phyloP scores from a whole-genome alignment of 2,888 invertebrate genomes.

The Dasypolia templi region DNA sequence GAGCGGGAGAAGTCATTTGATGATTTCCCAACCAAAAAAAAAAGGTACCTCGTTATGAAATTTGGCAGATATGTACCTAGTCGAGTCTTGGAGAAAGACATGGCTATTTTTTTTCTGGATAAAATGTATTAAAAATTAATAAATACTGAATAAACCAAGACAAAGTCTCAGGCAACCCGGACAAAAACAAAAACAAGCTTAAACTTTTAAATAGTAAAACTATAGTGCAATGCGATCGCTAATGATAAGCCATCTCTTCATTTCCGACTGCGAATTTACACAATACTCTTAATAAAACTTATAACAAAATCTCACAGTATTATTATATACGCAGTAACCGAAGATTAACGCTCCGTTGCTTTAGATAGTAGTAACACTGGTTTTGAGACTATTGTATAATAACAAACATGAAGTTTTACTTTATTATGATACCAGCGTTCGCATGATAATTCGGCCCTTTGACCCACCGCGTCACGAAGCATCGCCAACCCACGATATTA shows the following conservation, averaged over 20 bases:
- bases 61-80: no score
- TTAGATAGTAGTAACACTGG: constrained; percentile 77
- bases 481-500: no score
- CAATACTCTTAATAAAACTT: constrained; percentile 26
- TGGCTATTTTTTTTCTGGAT: background rate
- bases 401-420: constrained; percentile 15
- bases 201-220: background rate
- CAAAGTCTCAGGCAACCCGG: no score
- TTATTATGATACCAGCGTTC: no score
- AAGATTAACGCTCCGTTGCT: constrained; percentile 28
- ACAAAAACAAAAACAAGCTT: background rate
- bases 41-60: background rate
- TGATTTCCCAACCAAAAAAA: no score
- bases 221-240: background rate
- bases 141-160: background rate
- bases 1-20: no score
- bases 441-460: no score
- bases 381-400: constrained; percentile 69
- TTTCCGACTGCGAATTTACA: background rate
- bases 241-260: background rate
- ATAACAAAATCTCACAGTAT: constrained; percentile 25
- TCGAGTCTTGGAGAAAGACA: background rate
- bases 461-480: no score
- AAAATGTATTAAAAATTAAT: background rate
- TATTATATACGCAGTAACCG: constrained; percentile 19